Conservation (phyloP, 2,113 vertebrate species). For the Podarcis cretensis region DNA sequence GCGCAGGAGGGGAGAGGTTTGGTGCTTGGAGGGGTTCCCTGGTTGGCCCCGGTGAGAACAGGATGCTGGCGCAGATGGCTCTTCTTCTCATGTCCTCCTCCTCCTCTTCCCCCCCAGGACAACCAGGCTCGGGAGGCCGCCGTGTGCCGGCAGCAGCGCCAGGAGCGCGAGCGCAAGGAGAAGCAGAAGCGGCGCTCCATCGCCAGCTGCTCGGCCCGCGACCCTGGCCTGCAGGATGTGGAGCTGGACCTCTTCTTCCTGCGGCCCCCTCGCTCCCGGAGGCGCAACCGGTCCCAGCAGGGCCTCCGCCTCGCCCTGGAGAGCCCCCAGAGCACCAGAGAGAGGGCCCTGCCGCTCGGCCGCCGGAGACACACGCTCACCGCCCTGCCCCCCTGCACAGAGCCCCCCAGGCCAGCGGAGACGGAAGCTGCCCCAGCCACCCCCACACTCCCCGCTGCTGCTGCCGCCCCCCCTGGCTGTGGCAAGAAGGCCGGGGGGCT, state of each 20-base stretch:
- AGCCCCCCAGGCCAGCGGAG: background rate
- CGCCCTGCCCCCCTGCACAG: background rate
- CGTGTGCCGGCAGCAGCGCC: background rate
- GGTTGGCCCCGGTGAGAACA: too few relatives aligned
- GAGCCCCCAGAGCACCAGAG: background rate
- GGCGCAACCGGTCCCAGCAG: accelerated
- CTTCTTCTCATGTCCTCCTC: background rate
- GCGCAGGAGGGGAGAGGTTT: too few relatives aligned
- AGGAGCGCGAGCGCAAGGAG: background rate
- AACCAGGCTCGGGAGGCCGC: conserved; percentile 33
- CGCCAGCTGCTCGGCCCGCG: conserved; percentile 30
- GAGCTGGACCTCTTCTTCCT: conserved; percentile 2
- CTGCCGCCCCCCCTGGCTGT: background rate
- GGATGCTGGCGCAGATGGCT: too few relatives aligned
- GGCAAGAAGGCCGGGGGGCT: background rate
- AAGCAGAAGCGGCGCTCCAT: conserved; percentile 45
- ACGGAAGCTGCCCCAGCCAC: accelerated
- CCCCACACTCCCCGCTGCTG: background rate
- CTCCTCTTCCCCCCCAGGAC: conserved; percentile 19
- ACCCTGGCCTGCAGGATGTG: background rate
- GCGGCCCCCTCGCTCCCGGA: background rate
- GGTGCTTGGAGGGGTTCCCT: too few relatives aligned
- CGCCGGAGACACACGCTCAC: background rate
- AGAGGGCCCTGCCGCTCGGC: background rate
- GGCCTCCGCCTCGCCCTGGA: too few relatives aligned